Evolutionary conservation across 2,113 vertebrate genomes (phyloP), one percentile per base, ranked within the genome.

Genomic region (Brachirus orientalis): DNA sequence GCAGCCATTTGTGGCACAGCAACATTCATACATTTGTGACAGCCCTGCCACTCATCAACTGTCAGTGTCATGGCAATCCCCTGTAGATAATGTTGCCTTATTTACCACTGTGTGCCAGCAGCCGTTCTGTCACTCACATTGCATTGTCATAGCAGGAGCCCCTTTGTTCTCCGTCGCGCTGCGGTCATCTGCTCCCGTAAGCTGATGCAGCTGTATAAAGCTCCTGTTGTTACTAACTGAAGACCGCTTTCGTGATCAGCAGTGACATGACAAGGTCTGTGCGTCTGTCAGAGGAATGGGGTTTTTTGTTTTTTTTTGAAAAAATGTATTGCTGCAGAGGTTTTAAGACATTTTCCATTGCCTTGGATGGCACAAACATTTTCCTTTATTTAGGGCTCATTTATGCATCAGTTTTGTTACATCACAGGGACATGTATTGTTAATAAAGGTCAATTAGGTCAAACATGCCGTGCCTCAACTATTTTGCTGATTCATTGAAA

Each of bases 101-200:
- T 82, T 79, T 77, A 77, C 77, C 58, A 17, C 56, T 0, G 0
- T 9, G 53, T 38, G 65, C 76, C 65, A 20, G 72, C 45, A 46
- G 72, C 59, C 63, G 48, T 48, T 19, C 37, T 75, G 76, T 80
- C 83, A 82, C 37, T 85, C 79, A 68, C 4, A 11, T 9, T 20
- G 18, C 63, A 7, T 8, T 33, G 62, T 40, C 68, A 51, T 72
- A 73, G 75, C 62, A 33, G 64, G 67, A 66, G 55, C 4, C 41
- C 28, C 36, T 62, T 65, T 63, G 68, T 77, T 66, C 55, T 46
- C 19, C 17, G 52, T n/a, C 52, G 12, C 3, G 46, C 43, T 56
- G 17, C 36, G 80, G 79, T 83, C 79, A 57, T 80, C 69, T 72
- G 75, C 35, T 53, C 63, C 79, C 35, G 54, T 64, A 3, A 75